phyloP scores from a whole-genome alignment of 23 tunicate species.

The Phallusia fumigata region DNA sequence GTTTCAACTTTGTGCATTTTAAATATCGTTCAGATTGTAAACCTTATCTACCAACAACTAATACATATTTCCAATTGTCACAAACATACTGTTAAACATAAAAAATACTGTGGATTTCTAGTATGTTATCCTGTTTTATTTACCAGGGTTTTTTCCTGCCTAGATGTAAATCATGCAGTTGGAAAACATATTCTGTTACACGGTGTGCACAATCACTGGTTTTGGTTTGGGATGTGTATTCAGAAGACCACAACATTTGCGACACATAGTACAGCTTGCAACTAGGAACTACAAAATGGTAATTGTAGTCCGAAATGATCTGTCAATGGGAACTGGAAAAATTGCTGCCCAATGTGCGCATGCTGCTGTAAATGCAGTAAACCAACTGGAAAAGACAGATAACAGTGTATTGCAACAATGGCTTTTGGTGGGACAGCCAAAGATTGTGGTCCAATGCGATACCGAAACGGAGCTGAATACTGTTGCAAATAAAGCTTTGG shows the following conservation, averaged over 20 bases:
- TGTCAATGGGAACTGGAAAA: conserved; percentile 83
- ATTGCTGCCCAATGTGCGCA: conserved; percentile 85
- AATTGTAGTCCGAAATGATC: conserved; percentile 70
- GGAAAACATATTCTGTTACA: not conserved
- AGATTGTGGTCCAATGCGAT: conserved; percentile 63
- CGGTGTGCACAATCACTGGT: not conserved
- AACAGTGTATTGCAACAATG: conserved; percentile 17
- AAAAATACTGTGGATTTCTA: too few species aligned
- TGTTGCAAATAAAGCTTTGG: conserved; percentile 30
- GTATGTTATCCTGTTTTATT: too few species aligned
- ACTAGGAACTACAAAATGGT: conserved; percentile 38
- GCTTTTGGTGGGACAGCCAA: conserved; percentile 65
- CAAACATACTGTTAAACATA: not conserved
- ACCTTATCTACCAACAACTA: not conserved
- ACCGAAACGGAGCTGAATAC: conserved; percentile 37
- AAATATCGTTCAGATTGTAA: not conserved
- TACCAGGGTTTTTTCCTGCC: not conserved
- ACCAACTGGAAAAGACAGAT: not conserved
- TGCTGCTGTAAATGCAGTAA: conserved; percentile 68
- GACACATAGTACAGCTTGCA: not conserved
- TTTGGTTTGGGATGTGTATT: not conserved
- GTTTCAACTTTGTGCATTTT: too few species aligned
- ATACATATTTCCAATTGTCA: not conserved
- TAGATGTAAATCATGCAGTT: not conserved
- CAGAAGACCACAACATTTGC: not conserved